These are phyloP conservation scores for Acrobasis consociella DNA, from an alignment of 2,888 invertebrate genomes.

Conservation along the genomic window DNA sequence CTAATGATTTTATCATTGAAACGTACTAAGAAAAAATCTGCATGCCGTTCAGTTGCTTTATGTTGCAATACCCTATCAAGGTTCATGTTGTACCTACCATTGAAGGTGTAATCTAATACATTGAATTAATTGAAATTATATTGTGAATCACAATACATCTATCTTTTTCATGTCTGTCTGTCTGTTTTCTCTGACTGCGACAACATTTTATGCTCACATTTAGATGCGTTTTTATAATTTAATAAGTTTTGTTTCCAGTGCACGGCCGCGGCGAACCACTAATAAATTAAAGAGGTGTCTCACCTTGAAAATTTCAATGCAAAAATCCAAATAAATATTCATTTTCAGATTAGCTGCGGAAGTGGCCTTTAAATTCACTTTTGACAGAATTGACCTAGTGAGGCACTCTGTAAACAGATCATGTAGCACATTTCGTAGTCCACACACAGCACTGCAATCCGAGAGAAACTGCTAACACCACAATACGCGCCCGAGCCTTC, in stretches of 20 bases:
- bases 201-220: neutral
- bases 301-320: neutral
- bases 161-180: too few relatives aligned
- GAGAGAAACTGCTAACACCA: constrained; percentile 53
- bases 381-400: constrained; percentile 7
- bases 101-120: too few relatives aligned
- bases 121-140: too few relatives aligned
- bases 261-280: neutral
- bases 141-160: too few relatives aligned
- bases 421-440: constrained; percentile 23
- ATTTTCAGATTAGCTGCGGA: neutral
- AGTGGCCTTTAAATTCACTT: constrained; percentile 1
- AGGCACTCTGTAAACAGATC: constrained; percentile 11
- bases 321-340: neutral
- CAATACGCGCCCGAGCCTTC: constrained; percentile 26
- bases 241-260: too few relatives aligned
- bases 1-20: too few relatives aligned
- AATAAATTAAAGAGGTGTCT: neutral
- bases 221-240: neutral
- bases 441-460: constrained; percentile 55
- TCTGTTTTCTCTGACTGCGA: too few relatives aligned
- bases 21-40: too few relatives aligned
- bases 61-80: too few relatives aligned
- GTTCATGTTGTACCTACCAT: too few relatives aligned
- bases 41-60: too few relatives aligned